Evolutionary conservation across 2,797 vertebrate genomes (phyloP), one percentile per base, ranked within the genome.

Genomic region (Pteropus rufus): DNA sequence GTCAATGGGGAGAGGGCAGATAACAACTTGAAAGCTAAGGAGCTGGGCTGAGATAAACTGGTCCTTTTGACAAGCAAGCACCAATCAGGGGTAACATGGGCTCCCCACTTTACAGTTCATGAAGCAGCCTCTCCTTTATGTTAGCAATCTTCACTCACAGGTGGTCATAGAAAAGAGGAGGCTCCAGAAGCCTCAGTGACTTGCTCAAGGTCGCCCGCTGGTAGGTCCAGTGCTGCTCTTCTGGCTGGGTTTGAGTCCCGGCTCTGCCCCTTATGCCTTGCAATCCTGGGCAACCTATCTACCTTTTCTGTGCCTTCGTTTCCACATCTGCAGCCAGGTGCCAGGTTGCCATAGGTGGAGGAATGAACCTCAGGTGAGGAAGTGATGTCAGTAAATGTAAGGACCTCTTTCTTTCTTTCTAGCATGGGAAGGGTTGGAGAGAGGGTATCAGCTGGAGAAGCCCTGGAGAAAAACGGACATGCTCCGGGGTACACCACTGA

Each of bases 31-130:
- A 60, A 92, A 14, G 12, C 36, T 12, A 29, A 54, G 26, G 29
- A 41, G 46, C 41, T 29, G 16, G 21, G 23, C 60, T 67, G 18
- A 76, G 41, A 46, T 26, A 62, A 76, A 58, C 10, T 1, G 6
- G 76, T 58, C 29, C 31, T 49, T 56, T 21, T 1, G 9, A 36
- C 15, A 18, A 77, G 34, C 44, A 39, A 29, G 52, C 54, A 11
- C 52, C 0, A 2, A 8, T 52, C 26, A 3, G 0, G 1, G 52
- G 52, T 34, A 52, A 52, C 39, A 16, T 0, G 15, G 10, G 24
- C 1, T 39, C 39, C 83, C 14, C 26, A 19, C 69, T 77, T 67
- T 1, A 21, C 49, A 8, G 6, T 39, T 62, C 24, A 41, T 39
- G 49, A 36, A 94, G 31, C 56, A 34, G 70, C 60, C 34, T 70